Conservation (phyloP, 2,113 vertebrate genomes). For the Eidolon helvum region DNA sequence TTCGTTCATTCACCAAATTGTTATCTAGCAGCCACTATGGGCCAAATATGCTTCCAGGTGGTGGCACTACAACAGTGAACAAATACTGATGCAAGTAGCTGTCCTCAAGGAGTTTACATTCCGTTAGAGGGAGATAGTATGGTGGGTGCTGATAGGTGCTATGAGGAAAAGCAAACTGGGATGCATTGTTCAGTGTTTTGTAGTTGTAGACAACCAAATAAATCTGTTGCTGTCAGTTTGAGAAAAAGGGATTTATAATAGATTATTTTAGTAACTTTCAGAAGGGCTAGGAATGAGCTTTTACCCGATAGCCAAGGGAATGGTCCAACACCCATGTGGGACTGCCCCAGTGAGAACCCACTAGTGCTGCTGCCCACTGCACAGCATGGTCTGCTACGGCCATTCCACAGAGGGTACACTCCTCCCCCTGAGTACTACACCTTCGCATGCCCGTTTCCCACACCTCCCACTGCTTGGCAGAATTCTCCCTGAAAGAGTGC, state of each 20-base stretch:
- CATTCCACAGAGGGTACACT: not conserved
- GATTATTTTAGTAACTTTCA: not conserved
- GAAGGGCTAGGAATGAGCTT: not conserved
- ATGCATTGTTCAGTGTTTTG: not conserved
- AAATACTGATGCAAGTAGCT: not conserved
- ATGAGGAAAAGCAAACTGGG: not conserved
- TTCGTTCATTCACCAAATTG: not conserved
- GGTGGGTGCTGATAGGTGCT: not conserved
- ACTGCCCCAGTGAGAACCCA: not conserved
- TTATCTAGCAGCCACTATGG: not conserved
- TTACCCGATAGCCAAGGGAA: not conserved
- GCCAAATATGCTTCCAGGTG: not conserved
- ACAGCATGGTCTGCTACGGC: fast-evolving
- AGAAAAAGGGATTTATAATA: not conserved
- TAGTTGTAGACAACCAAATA: not conserved
- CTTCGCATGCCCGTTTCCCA: not conserved
- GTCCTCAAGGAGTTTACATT: not conserved
- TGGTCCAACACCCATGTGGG: fast-evolving
- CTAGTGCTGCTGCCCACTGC: fast-evolving
- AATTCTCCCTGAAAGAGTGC: not conserved
- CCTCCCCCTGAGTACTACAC: fast-evolving
- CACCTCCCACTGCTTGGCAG: not conserved
- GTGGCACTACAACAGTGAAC: not conserved
- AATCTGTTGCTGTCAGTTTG: not conserved
- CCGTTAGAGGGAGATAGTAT: not conserved